Percentiles rank a stretch among this genome's conserved stretches.
These are phyloP conservation scores for Corythucha ciliata DNA, from an alignment of 2,888 invertebrate genomes.

Conservation along the genomic window DNA sequence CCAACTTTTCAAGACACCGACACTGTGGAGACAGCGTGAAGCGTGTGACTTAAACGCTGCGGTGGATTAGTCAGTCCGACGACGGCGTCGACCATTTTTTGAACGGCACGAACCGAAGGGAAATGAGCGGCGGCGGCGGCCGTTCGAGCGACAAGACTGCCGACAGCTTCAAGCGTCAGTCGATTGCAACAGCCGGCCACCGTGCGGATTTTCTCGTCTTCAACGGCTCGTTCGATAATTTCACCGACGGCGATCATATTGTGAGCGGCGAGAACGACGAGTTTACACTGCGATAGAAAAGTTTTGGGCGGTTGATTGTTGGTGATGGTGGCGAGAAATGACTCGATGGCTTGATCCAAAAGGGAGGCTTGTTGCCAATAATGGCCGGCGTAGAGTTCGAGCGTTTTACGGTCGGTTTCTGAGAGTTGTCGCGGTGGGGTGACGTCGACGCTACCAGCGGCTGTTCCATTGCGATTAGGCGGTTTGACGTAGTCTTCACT, in stretches of 20 bases:
- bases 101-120: conserved; percentile 80
- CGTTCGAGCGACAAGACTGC: conserved; percentile 74
- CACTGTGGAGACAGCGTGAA: too few relatives aligned
- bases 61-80: conserved; percentile 77
- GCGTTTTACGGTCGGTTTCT: conserved; percentile 42
- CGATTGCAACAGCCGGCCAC: conserved; percentile 17
- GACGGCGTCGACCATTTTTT: conserved; percentile 88
- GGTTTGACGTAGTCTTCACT: conserved; percentile 20
- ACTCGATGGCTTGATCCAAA: conserved; percentile 81
- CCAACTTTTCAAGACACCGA: too few relatives aligned
- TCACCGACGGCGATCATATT: conserved; percentile 58
- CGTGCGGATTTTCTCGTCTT: conserved; percentile 7
- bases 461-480: not conserved
- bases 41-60: conserved; percentile 43
- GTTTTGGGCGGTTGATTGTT: conserved; percentile 87
- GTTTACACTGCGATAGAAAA: conserved; percentile 70
- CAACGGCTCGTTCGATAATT: conserved; percentile 16
- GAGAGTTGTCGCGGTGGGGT: conserved; percentile 11
- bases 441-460: not conserved
- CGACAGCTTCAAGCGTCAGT: conserved; percentile 68
- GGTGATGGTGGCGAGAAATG: conserved; percentile 82
- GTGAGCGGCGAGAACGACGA: conserved; percentile 87
- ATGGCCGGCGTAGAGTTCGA: conserved; percentile 81
- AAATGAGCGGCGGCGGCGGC: conserved; percentile 86
- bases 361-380: conserved; percentile 74